Evolutionary conservation across 1,140 invertebrate species (phyloP).

Genomic region (Notospermus geniculatus): DNA sequence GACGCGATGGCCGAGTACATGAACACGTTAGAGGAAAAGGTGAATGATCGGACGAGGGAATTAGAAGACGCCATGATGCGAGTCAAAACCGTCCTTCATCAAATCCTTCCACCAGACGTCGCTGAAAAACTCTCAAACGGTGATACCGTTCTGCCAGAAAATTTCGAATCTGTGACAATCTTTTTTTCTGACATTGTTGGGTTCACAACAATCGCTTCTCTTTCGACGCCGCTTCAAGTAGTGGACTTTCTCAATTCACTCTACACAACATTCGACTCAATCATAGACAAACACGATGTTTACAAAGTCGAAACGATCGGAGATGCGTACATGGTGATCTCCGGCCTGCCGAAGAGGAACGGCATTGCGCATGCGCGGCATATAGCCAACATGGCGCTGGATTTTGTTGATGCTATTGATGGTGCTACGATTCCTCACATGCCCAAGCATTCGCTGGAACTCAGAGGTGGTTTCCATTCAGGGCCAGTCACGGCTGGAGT

Average conservation of each 20-base stretch:
- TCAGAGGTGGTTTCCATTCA: conserved; percentile 3
- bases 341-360: conserved; percentile 23
- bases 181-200: conserved; percentile 79
- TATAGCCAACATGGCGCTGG: conserved; percentile 63
- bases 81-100: background rate
- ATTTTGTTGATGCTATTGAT: conserved; percentile 42
- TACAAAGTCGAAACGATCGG: conserved; percentile 17
- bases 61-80: conserved; percentile 1
- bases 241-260: conserved; percentile 20
- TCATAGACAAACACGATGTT: conserved; percentile 18
- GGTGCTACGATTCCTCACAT: conserved; percentile 56
- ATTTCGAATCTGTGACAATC: conserved; percentile 1
- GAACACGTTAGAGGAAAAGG: conserved; percentile 26
- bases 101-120: background rate
- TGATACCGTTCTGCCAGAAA: background rate
- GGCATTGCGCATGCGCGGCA: conserved; percentile 58
- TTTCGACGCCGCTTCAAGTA: conserved; percentile 59
- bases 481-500: background rate
- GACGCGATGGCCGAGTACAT: conserved; percentile 37
- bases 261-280: conserved; percentile 11
- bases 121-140: conserved; percentile 9
- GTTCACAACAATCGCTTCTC: conserved; percentile 63
- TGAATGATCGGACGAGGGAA: background rate
- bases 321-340: conserved; percentile 30
- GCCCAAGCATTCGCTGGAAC: conserved; percentile 1